Evolutionary conservation across 2,113 vertebrate genomes (phyloP), one percentile per base, ranked within the genome.

Genomic region (Carollia perspicillata): DNA sequence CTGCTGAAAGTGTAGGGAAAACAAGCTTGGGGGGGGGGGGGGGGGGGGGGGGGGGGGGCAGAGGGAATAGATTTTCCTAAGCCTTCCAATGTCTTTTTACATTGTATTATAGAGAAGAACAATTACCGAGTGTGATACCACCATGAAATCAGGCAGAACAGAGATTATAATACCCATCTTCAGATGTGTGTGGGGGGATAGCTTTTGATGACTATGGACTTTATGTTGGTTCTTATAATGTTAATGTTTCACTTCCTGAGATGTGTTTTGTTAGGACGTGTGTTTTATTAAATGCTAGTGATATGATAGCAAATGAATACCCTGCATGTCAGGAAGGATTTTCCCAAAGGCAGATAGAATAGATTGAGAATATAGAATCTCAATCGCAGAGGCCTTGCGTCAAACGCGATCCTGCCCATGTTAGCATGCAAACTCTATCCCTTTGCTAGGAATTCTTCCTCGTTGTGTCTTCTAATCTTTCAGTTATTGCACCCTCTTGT

Each of bases 391-490:
- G n/a, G 53, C 28, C 28, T 92, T 90, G 6, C 2, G 3, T n/a
- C 78, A 22, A 69, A 8, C 79, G 23, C 44, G 28, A 69, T 85
- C 80, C n/a, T 93, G 53, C 66, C n/a, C 13, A 16, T 2, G 1
- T 79, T 89, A 85, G 30, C 23, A 55, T 5, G 33, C 44, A 42
- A 83, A 53, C 58, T 92, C 84, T 42, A 68, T 33, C 90, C 28
- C 42, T 74, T 60, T 72, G 28, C 49, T 87, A 74, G 60, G 44
- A 58, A 37, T 89, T 75, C 9, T 80, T 87, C 17, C 66, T 63
- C n/a, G 35, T 90, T 95, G 12, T 6, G 26, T 85, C 77, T 92
- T 86, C 58, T 83, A 53, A 66, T 84, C 23, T 85, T 93, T 93
- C 22, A 35, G 0, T 85, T 93, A 63, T 60, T 68, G 37, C 75